Base-by-base conservation (phyloP, 2,888 invertebrate genomes). In the Serripes groenlandicus region DNA sequence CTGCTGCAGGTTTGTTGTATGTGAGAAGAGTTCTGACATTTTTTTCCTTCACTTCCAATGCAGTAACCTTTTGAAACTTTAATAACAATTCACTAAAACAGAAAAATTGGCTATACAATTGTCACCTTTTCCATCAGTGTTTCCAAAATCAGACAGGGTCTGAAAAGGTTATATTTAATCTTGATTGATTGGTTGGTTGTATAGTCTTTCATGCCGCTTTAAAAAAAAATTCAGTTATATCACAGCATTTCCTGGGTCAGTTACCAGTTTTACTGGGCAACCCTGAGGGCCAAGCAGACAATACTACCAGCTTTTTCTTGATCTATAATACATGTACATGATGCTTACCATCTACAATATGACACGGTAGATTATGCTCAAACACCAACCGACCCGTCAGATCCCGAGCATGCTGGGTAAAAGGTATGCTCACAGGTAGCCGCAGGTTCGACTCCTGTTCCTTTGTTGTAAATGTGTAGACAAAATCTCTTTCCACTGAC, bases 351-450 rank as follows among this genome's bases (percentile, higher is more conserved):
- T 96, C 95, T 93, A 97, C 96, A 71, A 97, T 95, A 92, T 96
- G 96, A 81, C 96, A 96, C 0, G 97, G 97, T 70, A 97, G 95
- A 90, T 96, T 96, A 90, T 97, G 96, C 90, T 96, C 96, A 68
- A 95, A 95, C 88, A 97, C 95, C 56, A 97, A 95, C 80, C 97
- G 95, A 86, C 97, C 96, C 21, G 96, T 96, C 2, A 97, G 95
- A 94, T 97, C 97, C 71, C 96, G 94, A 1, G 96, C 85, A 52
- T 90, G 82, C 68, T 90, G 90, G 7, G 58, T 35, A 52, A 90
- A 74, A n/a, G 94, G 94, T 26, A 94, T 90, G 0, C 84, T 84
- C 7, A 94, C 89, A 11, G 92, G 92, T 3, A 92, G 91, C 3
- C 86, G 90, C 54, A 94, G 80, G 9, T 75, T 87, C 0, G 89